Conservation (phyloP, 2,113 vertebrate species). For the Grammomys dolichurus region DNA sequence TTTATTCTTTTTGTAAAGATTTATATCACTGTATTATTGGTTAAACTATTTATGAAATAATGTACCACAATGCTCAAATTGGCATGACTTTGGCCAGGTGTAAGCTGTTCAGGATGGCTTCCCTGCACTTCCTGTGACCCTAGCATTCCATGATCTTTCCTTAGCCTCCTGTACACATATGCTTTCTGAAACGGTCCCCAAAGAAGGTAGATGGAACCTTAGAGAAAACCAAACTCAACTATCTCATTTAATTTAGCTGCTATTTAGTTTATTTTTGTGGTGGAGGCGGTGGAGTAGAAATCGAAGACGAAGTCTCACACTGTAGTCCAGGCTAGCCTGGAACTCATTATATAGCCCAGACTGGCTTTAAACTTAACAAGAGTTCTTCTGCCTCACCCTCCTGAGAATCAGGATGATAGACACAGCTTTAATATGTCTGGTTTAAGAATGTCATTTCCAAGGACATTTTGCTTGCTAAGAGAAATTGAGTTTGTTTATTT, state of each 20-base stretch:
- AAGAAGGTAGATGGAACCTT: not conserved
- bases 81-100: not conserved
- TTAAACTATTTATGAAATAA: not conserved
- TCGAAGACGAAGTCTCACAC: not conserved
- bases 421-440: not conserved
- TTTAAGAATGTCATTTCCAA: not conserved
- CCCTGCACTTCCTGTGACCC: not conserved
- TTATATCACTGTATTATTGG: not conserved
- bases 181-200: not conserved
- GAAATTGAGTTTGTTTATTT: not conserved
- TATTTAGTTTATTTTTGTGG: not conserved
- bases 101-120: not conserved
- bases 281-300: not conserved
- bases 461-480: conserved; percentile 30
- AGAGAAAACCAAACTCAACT: not conserved
- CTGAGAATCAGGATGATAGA: not conserved
- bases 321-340: not conserved
- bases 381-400: not conserved
- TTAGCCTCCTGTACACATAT: not conserved
- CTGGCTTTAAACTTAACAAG: not conserved
- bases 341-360: not conserved
- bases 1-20: not conserved
- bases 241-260: conserved; percentile 3
- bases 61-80: not conserved
- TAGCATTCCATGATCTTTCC: not conserved